Conservation (phyloP, 2,888 invertebrate genomes). For the Lepidocyrtoides sp. region DNA sequence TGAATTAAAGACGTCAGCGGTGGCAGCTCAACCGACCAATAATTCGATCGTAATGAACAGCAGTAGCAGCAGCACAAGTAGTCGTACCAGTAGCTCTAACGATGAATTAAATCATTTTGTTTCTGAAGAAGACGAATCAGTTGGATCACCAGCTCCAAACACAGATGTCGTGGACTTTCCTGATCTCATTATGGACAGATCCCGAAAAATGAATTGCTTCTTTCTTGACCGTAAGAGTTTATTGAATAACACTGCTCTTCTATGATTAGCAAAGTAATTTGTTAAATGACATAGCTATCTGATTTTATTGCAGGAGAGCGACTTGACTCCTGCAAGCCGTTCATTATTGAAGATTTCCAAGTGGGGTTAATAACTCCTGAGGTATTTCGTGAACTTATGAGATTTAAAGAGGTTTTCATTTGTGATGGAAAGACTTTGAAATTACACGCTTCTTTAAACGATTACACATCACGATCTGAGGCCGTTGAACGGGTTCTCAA, state of each 20-base stretch:
- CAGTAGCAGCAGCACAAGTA: slow-evolving; percentile 73
- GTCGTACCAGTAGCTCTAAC: slow-evolving; percentile 70
- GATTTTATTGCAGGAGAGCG: slow-evolving; percentile 55
- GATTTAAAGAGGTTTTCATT: slow-evolving; percentile 94
- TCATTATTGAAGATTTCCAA: slow-evolving; percentile 95
- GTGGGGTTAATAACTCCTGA: slow-evolving; percentile 95
- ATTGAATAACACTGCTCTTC: background rate
- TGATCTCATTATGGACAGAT: slow-evolving; percentile 77
- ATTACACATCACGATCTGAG: slow-evolving; percentile 93
- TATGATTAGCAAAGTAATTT: too few relatives aligned
- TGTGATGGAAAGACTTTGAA: slow-evolving; percentile 92
- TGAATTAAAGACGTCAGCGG: slow-evolving; percentile 5
- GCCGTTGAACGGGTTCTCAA: slow-evolving; percentile 93
- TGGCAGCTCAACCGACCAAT: slow-evolving; percentile 46
- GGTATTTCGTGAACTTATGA: slow-evolving; percentile 93
- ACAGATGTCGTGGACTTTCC: slow-evolving; percentile 60
- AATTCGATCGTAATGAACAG: slow-evolving; percentile 65
- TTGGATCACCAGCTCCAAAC: slow-evolving; percentile 66
- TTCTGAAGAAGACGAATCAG: slow-evolving; percentile 74
- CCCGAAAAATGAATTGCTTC: slow-evolving; percentile 75
- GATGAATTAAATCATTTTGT: slow-evolving; percentile 76
- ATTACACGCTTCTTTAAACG: slow-evolving; percentile 95
- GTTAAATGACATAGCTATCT: background rate
- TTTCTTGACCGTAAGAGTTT: slow-evolving; percentile 66
- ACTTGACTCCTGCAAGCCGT: slow-evolving; percentile 88